Base-by-base conservation (phyloP, 2,888 invertebrate genomes). In the Cheilosia soror region DNA sequence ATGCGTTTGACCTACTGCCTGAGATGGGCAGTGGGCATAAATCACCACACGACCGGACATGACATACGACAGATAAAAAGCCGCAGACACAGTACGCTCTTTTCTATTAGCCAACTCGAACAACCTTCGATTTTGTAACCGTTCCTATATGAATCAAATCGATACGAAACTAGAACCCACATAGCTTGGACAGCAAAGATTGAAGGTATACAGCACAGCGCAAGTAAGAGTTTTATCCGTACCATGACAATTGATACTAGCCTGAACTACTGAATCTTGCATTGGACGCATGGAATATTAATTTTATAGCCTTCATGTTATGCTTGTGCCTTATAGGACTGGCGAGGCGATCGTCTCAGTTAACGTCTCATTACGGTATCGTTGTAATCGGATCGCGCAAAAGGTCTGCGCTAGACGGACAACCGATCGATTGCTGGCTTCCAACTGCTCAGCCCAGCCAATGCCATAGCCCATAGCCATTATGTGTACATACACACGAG, bases 321-420 rank as follows among this genome's bases (percentile, higher is more conserved):
- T 20, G 20, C 20, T 11, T 37, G 11, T 29, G 29, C 11, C 47
- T 29, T 42, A 15, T 69, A 31, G 15, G 33, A 40, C 62, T 33
- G 47, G 29, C 42, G 57, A 33, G 47, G 29, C 42, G 57, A 33
- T 69, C 57, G 57, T 69, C 44, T 42, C 33, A 33, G 69, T 33
- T 60, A 72, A 72, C 51, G 57, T 69, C 58, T 69, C 29, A 58
- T 69, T 69, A 58, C 69, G 58, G 69, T 69, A 69, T 73, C 51
- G 44, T 13, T 53, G 81, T 77, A 77, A 71, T 81, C 77, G 53
- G 65, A 81, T 81, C 63, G 69, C 62, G 68, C 31, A 75, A 27
- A 25, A 80, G 47, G 80, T 29, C 66, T 55, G 68, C 29, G 63
- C 15, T 11, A 53, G 65, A 79, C 51, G 40, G 62, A 57, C 80